phyloP scores from a whole-genome alignment of 2,888 invertebrate genomes.

The Cosmopolites sordidus region DNA sequence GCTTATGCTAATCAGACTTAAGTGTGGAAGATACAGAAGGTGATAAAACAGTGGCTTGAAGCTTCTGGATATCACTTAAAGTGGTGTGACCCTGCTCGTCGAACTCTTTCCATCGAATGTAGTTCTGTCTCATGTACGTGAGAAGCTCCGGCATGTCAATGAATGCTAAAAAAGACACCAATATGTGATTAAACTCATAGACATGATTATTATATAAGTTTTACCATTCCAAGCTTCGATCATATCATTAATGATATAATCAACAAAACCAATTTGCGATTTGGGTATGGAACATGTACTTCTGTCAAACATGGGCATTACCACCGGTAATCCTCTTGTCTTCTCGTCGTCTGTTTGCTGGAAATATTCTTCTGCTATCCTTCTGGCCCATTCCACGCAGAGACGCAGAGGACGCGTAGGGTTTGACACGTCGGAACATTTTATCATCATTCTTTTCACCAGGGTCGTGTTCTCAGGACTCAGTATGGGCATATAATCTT shows the following conservation, averaged over 20 bases:
- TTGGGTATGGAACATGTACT: constrained; percentile 93
- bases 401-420: constrained; percentile 78
- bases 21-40: constrained; percentile 25
- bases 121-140: constrained; percentile 77
- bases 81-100: constrained; percentile 74
- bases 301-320: constrained; percentile 98
- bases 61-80: constrained; percentile 61
- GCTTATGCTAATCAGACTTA: constrained; percentile 30
- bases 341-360: constrained; percentile 97
- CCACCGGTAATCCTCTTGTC: constrained; percentile 79
- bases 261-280: constrained; percentile 96
- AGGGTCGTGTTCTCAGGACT: constrained; percentile 78
- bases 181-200: neutral
- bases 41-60: constrained; percentile 40
- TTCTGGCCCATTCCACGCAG: constrained; percentile 88
- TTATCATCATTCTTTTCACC: constrained; percentile 94
- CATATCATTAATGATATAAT: constrained; percentile 97
- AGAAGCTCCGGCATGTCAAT: constrained; percentile 91
- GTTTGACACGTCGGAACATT: constrained; percentile 97
- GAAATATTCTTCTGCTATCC: constrained; percentile 98
- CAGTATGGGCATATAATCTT: constrained; percentile 45
- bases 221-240: constrained; percentile 95
- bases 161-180: constrained; percentile 61
- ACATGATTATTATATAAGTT: constrained; percentile 27
- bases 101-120: constrained; percentile 85